Evolutionary conservation across 2,113 vertebrate genomes (phyloP), one percentile per base, ranked within the genome.

Genomic region (Corythornis madagascariensis): DNA sequence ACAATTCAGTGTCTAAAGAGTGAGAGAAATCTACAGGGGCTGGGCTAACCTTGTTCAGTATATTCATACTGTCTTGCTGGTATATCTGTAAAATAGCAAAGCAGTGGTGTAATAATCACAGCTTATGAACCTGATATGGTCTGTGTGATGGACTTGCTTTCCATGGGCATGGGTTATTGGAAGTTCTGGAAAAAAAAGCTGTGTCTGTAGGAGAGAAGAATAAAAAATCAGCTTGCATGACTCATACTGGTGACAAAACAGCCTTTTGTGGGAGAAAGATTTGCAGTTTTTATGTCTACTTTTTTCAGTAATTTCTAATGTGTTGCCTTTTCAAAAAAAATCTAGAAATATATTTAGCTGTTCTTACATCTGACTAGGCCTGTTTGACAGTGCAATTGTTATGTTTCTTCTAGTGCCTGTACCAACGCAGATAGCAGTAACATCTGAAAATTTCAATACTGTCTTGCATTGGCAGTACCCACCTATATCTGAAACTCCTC

Each of bases 391-490:
- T 86, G 26, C 26, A 40, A 7, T 74, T 81, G 8, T 85, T 71
- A 25, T 92, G 0, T 89, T 88, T 84, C 22, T 91, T 96, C 38
- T 85, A 98, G 97, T 98, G 72, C 96, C 96, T 89, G 11, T 26
- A 31, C 98, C 98, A 63, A 74, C 29, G 0, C 90, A 84, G 29
- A 13, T 95, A 48, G 26, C 1, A 42, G 31, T 98, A 78, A 59
- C 45, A 33, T 96, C 97, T 1, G 55, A 95, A 73, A 96, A 98
- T 73, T 83, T 97, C 35, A 88, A 87, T 22, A 86, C 96, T 42
- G 0, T 83, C 8, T 19, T 97, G 13, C 28, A 6, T 2, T 98
- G 98, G 98, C 53, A 97, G 11, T 97, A 98, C 57, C 72, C 57
- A 26, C 2, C 3, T 26, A 9, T 73, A 73, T 20, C 55, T 40